Percentiles rank a stretch among this genome's conserved stretches.
phyloP scores from a whole-genome alignment of 2,113 vertebrate genomes.

The Plestiodon gilberti region DNA sequence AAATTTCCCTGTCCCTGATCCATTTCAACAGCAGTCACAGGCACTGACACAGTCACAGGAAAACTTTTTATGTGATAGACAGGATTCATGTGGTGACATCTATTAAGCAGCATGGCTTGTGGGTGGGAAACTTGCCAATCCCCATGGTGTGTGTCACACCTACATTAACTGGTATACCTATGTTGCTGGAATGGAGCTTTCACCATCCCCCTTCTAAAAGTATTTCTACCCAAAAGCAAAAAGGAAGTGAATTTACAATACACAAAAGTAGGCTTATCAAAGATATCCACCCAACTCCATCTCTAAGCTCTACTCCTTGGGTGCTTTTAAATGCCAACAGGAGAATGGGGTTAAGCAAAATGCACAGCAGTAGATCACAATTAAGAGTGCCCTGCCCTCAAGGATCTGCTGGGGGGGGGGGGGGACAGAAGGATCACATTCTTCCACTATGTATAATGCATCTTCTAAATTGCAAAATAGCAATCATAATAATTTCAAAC shows the following conservation, averaged over 20 bases:
- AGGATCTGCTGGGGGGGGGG: not conserved
- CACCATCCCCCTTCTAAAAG: not conserved
- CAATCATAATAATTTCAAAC: not conserved
- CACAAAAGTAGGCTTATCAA: not conserved
- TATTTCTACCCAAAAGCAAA: not conserved
- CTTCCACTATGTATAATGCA: not conserved
- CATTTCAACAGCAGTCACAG: not conserved
- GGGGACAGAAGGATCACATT: not conserved
- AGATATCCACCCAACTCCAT: not conserved
- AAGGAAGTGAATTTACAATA: not conserved
- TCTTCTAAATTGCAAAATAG: not conserved
- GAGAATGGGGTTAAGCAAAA: not conserved
- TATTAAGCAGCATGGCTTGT: not conserved
- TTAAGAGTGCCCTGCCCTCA: not conserved
- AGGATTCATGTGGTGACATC: not conserved
- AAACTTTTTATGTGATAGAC: not conserved
- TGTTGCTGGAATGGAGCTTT: not conserved
- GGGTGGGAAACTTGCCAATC: not conserved
- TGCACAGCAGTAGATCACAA: not conserved
- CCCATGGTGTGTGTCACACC: not conserved
- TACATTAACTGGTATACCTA: not conserved
- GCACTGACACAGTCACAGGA: not conserved
- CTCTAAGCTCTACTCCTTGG: not conserved
- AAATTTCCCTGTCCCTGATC: not conserved
- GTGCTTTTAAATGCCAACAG: not conserved